A percentile compares a stretch with the other conserved stretches of the same genome.
Evolutionary conservation across 2,113 vertebrate species (phyloP).

Genomic region (Myotis brandtii): DNA sequence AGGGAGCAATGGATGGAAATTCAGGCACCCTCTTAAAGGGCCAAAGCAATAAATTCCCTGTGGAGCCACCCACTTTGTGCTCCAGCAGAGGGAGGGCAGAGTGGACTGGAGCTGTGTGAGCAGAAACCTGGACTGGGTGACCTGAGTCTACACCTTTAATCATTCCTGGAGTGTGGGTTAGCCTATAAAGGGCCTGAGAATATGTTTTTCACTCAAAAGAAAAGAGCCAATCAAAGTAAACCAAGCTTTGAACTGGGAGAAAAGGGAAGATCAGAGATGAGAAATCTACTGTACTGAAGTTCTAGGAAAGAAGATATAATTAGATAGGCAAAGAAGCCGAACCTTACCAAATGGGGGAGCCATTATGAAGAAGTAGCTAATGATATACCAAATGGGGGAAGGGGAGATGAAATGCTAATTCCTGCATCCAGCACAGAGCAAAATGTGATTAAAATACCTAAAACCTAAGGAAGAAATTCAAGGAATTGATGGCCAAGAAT

Average conservation of each 20-base stretch:
- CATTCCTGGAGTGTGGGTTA: not conserved
- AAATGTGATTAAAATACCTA: conserved; percentile 18
- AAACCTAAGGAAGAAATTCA: not conserved
- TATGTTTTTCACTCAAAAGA: not conserved
- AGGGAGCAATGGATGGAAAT: too few species aligned
- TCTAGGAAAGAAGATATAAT: conserved; percentile 12
- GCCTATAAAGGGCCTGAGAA: not conserved
- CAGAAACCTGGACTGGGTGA: not conserved
- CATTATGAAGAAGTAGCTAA: not conserved
- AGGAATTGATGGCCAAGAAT: not conserved
- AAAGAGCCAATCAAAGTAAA: conserved; percentile 46
- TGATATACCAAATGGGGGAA: not conserved
- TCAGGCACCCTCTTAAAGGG: too few species aligned
- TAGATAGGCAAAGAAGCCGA: not conserved
- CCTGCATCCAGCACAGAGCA: not conserved
- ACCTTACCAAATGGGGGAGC: not conserved
- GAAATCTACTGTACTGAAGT: not conserved
- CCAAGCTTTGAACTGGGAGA: not conserved
- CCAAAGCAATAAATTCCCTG: too few species aligned
- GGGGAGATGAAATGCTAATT: not conserved
- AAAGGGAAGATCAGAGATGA: not conserved
- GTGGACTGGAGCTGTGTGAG: too few species aligned
- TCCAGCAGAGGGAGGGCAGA: too few species aligned
- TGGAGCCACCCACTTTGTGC: too few species aligned
- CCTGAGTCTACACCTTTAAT: not conserved